Conservation (phyloP, 2,113 vertebrate species). For the Symphodus melops region DNA sequence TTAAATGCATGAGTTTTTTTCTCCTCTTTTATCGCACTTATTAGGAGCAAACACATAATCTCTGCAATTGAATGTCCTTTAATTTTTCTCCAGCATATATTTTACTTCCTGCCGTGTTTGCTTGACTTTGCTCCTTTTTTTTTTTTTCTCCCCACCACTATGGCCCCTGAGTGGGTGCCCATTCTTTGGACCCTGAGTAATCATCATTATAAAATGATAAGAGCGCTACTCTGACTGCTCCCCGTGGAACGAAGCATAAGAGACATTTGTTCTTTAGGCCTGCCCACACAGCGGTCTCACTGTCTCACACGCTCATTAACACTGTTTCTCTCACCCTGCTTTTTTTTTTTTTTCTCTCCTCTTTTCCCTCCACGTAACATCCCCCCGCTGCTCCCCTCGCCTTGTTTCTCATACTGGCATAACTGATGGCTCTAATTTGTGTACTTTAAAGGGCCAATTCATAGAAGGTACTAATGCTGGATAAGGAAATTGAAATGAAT, state of each 20-base stretch:
- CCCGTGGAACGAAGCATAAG: constrained; percentile 70
- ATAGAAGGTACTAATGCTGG: constrained; percentile 78
- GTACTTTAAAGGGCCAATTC: constrained; percentile 81
- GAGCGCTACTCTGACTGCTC: constrained; percentile 65
- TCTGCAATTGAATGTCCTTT: constrained; percentile 77
- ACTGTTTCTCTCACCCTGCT: constrained; percentile 24
- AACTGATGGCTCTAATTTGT: constrained; percentile 83
- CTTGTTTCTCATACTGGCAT: constrained; percentile 68
- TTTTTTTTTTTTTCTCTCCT: constrained; percentile 29
- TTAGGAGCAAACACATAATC: constrained; percentile 80
- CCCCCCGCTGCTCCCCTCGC: constrained; percentile 33
- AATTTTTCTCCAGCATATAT: constrained; percentile 70
- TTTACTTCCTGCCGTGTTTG: constrained; percentile 65
- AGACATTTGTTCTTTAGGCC: constrained; percentile 65
- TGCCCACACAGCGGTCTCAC: constrained; percentile 60
- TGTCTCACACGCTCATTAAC: constrained; percentile 66
- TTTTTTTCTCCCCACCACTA: constrained; percentile 13
- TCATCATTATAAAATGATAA: constrained; percentile 81
- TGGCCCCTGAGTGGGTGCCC: constrained; percentile 60
- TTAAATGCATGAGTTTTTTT: constrained; percentile 87
- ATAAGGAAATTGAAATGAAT: constrained; percentile 81
- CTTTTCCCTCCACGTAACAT: constrained; percentile 29
- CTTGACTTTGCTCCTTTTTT: constrained; percentile 52
- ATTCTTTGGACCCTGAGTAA: constrained; percentile 68
- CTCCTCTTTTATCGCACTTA: constrained; percentile 79